Base-by-base conservation (phyloP, 2,888 invertebrate species). In the Chesias legatella region DNA sequence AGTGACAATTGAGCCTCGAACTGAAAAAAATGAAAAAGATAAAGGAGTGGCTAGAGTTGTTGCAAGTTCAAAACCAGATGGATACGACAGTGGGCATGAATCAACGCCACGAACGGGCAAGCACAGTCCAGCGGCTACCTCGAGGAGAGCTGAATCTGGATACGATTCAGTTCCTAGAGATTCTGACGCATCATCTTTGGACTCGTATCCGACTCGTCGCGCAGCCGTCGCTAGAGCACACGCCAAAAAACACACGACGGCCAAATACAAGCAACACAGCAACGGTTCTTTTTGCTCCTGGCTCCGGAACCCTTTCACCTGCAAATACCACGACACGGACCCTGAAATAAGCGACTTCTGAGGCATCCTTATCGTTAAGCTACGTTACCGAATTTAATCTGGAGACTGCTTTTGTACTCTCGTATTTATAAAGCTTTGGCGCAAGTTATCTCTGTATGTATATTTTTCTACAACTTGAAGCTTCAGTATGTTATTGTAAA, bases 91-190 rank as follows among this genome's bases (percentile, higher is more conserved):
- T 58, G 95, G 95, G 0, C 94, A 95, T 58, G 95, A 95, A 63
- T 94, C 94, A 0, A 94, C 94, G 1, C 94, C 94, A 0, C 88
- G 95, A 8, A 94, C 94, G 7, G 94, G 94, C 1, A 95, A 95
- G 69, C 93, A 94, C 53, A 94, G 94, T 54, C 93, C 93, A 0
- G 93, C 92, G 0, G 94, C 94, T 0, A 92, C 94, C 1, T 94
- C 94, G 0, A 85, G 94, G 53, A 90, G 94, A 33, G 95, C 96
- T 1, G 96, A 96, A 71, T 96, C 95, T 63, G 97, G 97, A 1
- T 97, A 97, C 65, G 97, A 97, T 67, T 96, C 96, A 61, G 95
- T 97, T 52, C 93, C 96, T 6, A 89, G 96, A 47, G 96, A 96
- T 73, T 94, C 94, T 56, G 96, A 97, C 67, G 95, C 95, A 48